Evolutionary conservation across 1,140 invertebrate species (phyloP).

Genomic region (Reticulitermes speratus): DNA sequence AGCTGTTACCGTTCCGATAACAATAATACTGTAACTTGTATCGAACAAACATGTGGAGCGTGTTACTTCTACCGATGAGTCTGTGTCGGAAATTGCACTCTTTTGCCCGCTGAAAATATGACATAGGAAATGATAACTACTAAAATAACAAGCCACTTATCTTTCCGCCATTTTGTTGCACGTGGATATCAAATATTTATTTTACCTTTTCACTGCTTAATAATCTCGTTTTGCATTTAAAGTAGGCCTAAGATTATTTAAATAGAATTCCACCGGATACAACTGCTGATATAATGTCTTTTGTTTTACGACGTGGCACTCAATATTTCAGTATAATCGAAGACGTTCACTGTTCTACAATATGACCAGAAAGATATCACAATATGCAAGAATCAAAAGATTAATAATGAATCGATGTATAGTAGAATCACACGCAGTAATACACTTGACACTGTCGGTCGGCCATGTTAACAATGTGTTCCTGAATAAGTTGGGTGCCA

Average conservation of each 20-base stretch:
- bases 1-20: slow-evolving; percentile 13
- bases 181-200: not conserved
- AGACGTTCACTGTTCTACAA: not conserved
- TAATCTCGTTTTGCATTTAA: not conserved
- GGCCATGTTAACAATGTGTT: not conserved
- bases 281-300: not conserved
- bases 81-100: not conserved
- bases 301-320: not conserved
- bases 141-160: not conserved
- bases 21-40: not conserved
- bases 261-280: not conserved
- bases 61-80: not conserved
- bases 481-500: not conserved
- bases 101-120: not conserved
- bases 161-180: slow-evolving; percentile 9
- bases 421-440: slow-evolving; percentile 2
- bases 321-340: not conserved
- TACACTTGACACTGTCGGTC: slow-evolving; percentile 1
- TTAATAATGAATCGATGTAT: not conserved
- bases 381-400: not conserved
- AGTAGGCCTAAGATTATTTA: not conserved
- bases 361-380: not conserved
- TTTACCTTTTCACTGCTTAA: not conserved
- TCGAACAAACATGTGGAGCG: not conserved
- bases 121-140: not conserved